Evolutionary conservation across 2,888 invertebrate species (phyloP), one percentile per base, ranked within the genome.

Genomic region (Rhogogaster chlorosoma): DNA sequence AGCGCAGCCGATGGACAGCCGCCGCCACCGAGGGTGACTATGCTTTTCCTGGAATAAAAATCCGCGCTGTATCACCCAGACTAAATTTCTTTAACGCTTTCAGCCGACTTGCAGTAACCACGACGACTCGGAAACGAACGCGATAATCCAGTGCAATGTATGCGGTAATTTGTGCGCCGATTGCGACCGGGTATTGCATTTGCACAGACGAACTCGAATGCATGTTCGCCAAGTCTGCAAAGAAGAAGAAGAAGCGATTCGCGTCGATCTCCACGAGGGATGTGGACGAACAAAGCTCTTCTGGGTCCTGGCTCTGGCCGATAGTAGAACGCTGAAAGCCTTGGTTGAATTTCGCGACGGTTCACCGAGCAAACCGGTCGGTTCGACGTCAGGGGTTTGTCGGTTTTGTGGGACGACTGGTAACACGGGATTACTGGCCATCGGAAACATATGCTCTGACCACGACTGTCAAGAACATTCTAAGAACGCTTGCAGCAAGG

Each of bases 111-210:
- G 99, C 94, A 96, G 96, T 82, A 99, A 99, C 94, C 99, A 99
- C 93, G 99, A 99, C 92, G 99, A 99, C 92, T 98, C 98, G 0
- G 96, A 97, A 91, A 99, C 99, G 0, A 95, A 96, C 18, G 99
- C 99, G 0, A 97, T 98, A 86, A 97, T 99, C 86, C 97, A 98
- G 89, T 99, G 99, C 93, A 96, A 96, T 89, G 95, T 95, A 9
- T 99, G 99, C 92, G 98, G 98, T 29, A 97, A 98, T 87, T 95
- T 99, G 49, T 99, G 99, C 93, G 97, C 97, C 0, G 99, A 99
- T 92, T 99, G 99, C 93, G 99, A 99, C 94, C 95, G 99, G 84
- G 98, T 98, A 92, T 94, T 99, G 86, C 99, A 99, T 94, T 95
- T 99, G 84, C 98, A 98, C 92, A 95, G 98, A 80, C 96, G 97